Evolutionary conservation across 2,888 invertebrate species (phyloP), one percentile per base, ranked within the genome.

Genomic region (Epinotia ramella): DNA sequence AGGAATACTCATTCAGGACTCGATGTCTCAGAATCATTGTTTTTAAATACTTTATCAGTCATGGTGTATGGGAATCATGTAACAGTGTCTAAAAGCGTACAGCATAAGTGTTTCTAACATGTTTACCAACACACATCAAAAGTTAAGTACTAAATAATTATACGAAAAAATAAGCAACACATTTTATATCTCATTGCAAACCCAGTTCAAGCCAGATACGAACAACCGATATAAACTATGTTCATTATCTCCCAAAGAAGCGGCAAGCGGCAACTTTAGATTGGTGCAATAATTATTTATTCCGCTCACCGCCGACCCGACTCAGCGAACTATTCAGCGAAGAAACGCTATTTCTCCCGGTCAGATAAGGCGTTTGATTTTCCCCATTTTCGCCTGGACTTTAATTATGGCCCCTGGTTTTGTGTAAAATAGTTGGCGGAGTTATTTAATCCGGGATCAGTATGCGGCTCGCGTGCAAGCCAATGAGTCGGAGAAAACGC

Each of bases 291-390:
- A 93, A 94, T 94, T 94, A 94, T 93, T 94, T 93, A 94, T 94
- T 94, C 94, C 90, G 91, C 92, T 94, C 94, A 93, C 93, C 92
- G 90, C 87, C 90, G 84, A 83, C 84, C 87, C 88, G 89, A 90
- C 85, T 91, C 87, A 83, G 84, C 83, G 79, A 91, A 93, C 94
- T 92, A 93, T 94, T 94, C 92, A 94, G 83, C 84, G 89, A 90
- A 91, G 93, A 92, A 94, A 93, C 91, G 91, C 92, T 90, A 93
- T 93, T 93, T 91, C 93, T 88, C 91, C 82, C 88, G 92, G 93
- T 91, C 93, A 93, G 94, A 94, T 94, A 94, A 94, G 94, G 90
- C 94, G 93, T 93, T 92, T 93, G 93, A 94, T 94, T 93, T 91
- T 88, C 89, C 91, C 90, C 89, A 91, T 93, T 93, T 92, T 91